A percentile compares a stretch with the other conserved stretches of the same genome.
phyloP scores from a whole-genome alignment of 2,113 vertebrate species.

The Urocolius indicus region DNA sequence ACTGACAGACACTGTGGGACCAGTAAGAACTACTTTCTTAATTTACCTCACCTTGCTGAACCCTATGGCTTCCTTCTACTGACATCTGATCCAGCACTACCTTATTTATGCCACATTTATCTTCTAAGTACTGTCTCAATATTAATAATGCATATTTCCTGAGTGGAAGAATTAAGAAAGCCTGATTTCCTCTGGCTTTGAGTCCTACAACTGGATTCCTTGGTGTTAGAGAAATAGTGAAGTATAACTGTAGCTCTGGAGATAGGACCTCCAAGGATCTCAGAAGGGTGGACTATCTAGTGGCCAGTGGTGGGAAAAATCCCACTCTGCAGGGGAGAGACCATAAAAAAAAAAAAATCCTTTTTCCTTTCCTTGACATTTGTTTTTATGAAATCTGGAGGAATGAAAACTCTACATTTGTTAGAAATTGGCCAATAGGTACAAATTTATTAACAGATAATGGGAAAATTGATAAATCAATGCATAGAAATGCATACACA shows the following conservation, averaged over 20 bases:
- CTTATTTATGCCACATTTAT: neutral
- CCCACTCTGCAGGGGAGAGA: neutral
- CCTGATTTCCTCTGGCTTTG: neutral
- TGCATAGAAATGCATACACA: fast-evolving
- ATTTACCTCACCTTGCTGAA: neutral
- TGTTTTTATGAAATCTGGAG: neutral
- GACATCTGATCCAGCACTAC: neutral
- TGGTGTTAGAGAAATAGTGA: neutral
- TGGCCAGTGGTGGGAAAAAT: neutral
- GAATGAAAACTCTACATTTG: neutral
- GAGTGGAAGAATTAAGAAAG: neutral
- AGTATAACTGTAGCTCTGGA: neutral
- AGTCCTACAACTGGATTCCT: neutral
- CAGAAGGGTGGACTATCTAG: neutral
- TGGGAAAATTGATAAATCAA: neutral
- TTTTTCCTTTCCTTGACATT: neutral
- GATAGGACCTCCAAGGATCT: neutral
- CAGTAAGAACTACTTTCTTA: neutral
- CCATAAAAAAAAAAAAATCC: neutral
- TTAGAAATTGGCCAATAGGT: neutral
- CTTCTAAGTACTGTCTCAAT: neutral
- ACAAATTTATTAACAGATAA: neutral
- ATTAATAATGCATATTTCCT: neutral
- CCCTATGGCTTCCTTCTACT: neutral
- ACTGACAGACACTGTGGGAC: neutral